Percentiles rank a stretch among this genome's conserved stretches.
Conservation (phyloP, 2,797 vertebrate species). For the Lycodopsis pacificus region DNA sequence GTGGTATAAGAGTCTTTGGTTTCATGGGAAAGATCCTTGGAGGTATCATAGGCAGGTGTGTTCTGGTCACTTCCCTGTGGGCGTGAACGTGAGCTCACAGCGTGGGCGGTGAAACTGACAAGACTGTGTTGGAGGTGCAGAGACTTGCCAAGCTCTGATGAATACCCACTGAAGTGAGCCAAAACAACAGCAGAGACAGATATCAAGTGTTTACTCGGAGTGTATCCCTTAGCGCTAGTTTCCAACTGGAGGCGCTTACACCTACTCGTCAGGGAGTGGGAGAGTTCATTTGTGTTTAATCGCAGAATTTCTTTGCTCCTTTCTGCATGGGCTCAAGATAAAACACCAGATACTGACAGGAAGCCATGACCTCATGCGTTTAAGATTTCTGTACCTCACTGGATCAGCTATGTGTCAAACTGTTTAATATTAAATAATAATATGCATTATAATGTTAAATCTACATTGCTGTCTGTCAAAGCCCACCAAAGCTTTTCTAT, state of each 20-base stretch:
- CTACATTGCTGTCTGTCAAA: not conserved
- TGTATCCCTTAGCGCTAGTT: conserved; percentile 9
- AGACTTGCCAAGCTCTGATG: conserved; percentile 53
- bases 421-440: not conserved
- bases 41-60: conserved; percentile 68
- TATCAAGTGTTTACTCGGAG: conserved; percentile 62
- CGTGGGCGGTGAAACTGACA: conserved; percentile 63
- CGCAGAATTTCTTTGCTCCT: conserved; percentile 17
- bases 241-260: conserved; percentile 19
- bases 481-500: not conserved
- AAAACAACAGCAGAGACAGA: conserved; percentile 63
- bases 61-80: conserved; percentile 50
- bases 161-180: conserved; percentile 50
- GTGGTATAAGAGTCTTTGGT: conserved; percentile 17
- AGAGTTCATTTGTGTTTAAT: conserved; percentile 32
- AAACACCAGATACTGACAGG: conserved; percentile 11
- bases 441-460: not conserved
- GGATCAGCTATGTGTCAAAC: not conserved
- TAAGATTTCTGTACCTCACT: not conserved
- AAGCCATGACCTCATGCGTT: conserved; percentile 5
- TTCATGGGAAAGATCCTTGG: conserved; percentile 48
- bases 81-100: conserved; percentile 61
- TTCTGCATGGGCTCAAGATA: not conserved
- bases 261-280: conserved; percentile 30
- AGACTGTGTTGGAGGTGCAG: conserved; percentile 44